Conservation (phyloP, 2,797 vertebrate species). For the Vireo griseus region DNA sequence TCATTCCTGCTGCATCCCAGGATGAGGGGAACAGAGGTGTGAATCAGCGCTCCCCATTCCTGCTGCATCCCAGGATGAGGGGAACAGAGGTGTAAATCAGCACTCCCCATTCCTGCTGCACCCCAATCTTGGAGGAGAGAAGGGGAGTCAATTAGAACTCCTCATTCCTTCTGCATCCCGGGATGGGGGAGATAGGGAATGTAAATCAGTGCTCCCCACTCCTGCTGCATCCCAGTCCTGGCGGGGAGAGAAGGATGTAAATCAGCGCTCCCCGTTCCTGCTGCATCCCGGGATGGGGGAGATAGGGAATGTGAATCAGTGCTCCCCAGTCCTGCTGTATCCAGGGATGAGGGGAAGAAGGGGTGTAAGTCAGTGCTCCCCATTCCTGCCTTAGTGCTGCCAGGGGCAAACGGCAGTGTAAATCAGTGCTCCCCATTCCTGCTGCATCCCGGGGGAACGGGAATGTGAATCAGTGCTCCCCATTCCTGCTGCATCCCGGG, state of each 20-base stretch:
- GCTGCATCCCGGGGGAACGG: accelerated
- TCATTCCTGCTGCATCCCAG: not conserved
- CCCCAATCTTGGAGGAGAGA: no score
- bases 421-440: not conserved
- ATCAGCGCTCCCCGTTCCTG: not conserved
- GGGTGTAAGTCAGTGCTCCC: not conserved
- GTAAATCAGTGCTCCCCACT: not conserved
- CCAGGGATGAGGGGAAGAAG: no score
- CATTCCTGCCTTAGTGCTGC: not conserved
- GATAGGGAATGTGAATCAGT: no score
- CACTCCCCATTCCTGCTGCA: not conserved
- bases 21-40: accelerated
- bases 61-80: accelerated
- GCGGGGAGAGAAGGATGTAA: accelerated
- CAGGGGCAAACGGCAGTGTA: no score
- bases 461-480: not conserved
- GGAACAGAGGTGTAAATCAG: not conserved
- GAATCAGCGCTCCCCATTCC: not conserved
- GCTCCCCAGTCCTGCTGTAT: not conserved
- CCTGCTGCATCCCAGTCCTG: not conserved
- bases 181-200: no score
- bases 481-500: accelerated
- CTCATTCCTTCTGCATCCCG: not conserved
- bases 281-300: not conserved
- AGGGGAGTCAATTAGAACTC: not conserved